Conservation (phyloP, 2,113 vertebrate species). For the Phrynosoma blainvillii region DNA sequence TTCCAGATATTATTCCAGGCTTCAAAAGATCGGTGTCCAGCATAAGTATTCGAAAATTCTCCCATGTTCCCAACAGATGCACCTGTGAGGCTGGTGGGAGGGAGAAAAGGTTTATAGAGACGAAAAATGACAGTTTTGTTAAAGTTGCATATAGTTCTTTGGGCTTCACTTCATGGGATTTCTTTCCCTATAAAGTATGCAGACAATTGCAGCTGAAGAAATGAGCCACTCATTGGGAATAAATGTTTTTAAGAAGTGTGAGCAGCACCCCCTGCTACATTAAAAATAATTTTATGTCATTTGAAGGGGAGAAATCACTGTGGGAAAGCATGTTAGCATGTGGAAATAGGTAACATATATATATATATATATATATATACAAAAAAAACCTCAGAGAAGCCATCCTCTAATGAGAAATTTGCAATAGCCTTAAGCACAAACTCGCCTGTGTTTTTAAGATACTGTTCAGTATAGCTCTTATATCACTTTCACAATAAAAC, state of each 20-base stretch:
- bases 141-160: too few relatives aligned
- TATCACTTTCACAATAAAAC: too few relatives aligned
- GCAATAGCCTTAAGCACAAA: too few relatives aligned
- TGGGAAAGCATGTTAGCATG: neutral
- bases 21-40: neutral
- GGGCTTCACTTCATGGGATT: neutral
- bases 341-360: conserved; percentile 6
- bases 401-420: too few relatives aligned
- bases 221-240: neutral
- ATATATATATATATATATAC: too few relatives aligned
- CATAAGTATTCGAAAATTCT: neutral
- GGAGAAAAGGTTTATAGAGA: too few relatives aligned
- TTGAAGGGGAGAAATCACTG: neutral
- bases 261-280: neutral
- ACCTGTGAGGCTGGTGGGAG: too few relatives aligned
- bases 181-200: neutral
- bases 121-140: too few relatives aligned
- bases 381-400: too few relatives aligned
- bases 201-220: neutral
- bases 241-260: neutral
- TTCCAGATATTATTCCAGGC: neutral
- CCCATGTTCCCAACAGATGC: too few relatives aligned
- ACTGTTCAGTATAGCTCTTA: too few relatives aligned
- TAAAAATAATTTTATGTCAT: neutral
- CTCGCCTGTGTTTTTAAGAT: too few relatives aligned